Evolutionary conservation across 2,113 vertebrate genomes (phyloP).

Genomic region (Euleptes europaea): DNA sequence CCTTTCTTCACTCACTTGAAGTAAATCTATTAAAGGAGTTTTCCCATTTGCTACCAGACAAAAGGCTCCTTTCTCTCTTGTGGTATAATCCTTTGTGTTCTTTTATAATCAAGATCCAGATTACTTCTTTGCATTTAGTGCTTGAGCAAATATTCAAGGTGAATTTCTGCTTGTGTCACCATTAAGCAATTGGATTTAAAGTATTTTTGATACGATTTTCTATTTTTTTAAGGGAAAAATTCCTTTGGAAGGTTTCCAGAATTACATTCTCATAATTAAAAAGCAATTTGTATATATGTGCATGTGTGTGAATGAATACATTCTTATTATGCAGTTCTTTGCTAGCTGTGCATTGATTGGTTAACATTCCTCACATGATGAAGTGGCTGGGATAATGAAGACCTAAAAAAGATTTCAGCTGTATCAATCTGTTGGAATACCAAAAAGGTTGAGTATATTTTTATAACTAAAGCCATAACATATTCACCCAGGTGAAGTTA

Average conservation of each 20-base stretch:
- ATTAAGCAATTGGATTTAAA: not conserved
- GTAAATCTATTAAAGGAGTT: slow-evolving; percentile 1
- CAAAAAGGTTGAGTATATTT: not conserved
- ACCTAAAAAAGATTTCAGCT: not conserved
- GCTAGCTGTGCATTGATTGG: not conserved
- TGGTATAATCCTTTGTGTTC: not conserved
- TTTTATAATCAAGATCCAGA: not conserved
- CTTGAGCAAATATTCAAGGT: not conserved
- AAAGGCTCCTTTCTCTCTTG: not conserved
- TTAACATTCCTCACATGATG: not conserved
- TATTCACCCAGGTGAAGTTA: not conserved
- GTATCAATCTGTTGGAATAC: not conserved
- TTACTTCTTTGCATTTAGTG: not conserved
- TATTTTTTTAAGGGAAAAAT: not conserved
- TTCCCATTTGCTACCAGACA: slow-evolving; percentile 4
- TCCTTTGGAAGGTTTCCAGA: not conserved
- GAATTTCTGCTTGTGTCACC: not conserved
- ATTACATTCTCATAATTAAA: not conserved
- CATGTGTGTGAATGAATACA: not conserved
- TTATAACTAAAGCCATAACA: not conserved
- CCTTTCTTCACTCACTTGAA: slow-evolving; percentile 7
- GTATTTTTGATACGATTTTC: not conserved
- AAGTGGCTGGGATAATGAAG: not conserved
- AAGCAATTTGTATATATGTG: not conserved
- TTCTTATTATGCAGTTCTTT: not conserved